Percentiles rank a stretch among this genome's conserved stretches.
Evolutionary conservation across 2,797 vertebrate species (phyloP).

Genomic region (Anolis apletophallus): DNA sequence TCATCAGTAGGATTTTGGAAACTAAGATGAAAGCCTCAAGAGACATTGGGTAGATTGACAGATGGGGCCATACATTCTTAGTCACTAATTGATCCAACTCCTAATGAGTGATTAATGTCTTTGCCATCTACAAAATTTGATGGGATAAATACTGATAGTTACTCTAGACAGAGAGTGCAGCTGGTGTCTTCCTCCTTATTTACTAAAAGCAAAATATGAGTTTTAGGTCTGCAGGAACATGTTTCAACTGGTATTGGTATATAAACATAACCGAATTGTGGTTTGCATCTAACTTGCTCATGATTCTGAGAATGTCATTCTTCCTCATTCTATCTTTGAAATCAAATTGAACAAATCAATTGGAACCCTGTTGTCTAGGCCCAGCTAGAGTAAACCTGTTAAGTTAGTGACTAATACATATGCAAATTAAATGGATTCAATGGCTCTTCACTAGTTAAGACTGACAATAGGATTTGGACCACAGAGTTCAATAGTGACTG

Average conservation of each 20-base stretch:
- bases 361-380: neutral
- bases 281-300: neutral
- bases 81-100: neutral
- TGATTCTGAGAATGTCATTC: neutral
- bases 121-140: conserved; percentile 24
- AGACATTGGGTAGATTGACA: neutral
- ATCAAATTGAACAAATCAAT: neutral
- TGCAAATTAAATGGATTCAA: too few species aligned
- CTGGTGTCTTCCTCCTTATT: neutral
- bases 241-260: neutral
- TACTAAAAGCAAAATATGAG: neutral
- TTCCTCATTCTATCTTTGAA: neutral
- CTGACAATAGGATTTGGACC: too few species aligned
- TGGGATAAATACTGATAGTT: conserved; percentile 1
- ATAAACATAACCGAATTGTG: neutral
- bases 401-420: too few species aligned
- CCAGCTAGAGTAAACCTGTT: too few species aligned
- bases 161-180: neutral
- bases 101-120: conserved; percentile 1
- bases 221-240: neutral
- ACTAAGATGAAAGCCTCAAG: neutral
- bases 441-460: too few species aligned
- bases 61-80: neutral
- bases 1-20: neutral
- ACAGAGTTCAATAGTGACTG: too few species aligned